phyloP scores from a whole-genome alignment of 2,797 vertebrate genomes.

The Poecilia picta region DNA sequence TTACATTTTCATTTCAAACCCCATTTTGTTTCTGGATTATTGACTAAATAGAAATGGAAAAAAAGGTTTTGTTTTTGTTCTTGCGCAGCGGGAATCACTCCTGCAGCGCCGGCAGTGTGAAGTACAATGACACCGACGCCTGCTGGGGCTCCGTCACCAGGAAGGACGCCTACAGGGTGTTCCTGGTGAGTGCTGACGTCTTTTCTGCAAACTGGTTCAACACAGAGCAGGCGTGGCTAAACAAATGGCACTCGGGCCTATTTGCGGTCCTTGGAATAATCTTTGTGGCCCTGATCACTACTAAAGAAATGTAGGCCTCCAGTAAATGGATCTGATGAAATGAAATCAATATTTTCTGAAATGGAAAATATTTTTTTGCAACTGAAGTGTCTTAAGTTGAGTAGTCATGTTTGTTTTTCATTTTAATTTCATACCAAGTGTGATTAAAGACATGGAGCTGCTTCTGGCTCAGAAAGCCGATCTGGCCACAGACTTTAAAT shows the following conservation, averaged over 20 bases:
- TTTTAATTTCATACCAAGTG: background rate
- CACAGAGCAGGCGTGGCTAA: background rate
- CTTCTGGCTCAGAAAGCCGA: background rate
- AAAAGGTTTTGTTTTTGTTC: background rate
- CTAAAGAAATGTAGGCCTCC: background rate
- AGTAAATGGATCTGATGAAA: background rate
- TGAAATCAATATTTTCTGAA: background rate
- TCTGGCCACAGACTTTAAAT: background rate
- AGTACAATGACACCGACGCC: conserved; percentile 90
- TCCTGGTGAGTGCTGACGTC: conserved; percentile 86
- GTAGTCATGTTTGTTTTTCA: background rate
- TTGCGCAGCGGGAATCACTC: conserved; percentile 86
- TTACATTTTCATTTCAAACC: no score
- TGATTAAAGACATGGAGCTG: background rate
- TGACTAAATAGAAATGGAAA: background rate
- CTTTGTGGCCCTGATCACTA: no score
- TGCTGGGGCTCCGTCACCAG: conserved; percentile 93
- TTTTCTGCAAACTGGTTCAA: background rate
- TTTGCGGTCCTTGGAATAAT: background rate
- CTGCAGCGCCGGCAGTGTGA: conserved; percentile 85
- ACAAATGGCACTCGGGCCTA: background rate
- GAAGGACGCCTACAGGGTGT: conserved; percentile 92
- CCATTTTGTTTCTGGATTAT: no score
- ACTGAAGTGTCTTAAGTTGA: background rate
- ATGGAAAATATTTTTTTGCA: background rate